Conservation (phyloP, 2,888 invertebrate genomes). For the Chirona hameri region DNA sequence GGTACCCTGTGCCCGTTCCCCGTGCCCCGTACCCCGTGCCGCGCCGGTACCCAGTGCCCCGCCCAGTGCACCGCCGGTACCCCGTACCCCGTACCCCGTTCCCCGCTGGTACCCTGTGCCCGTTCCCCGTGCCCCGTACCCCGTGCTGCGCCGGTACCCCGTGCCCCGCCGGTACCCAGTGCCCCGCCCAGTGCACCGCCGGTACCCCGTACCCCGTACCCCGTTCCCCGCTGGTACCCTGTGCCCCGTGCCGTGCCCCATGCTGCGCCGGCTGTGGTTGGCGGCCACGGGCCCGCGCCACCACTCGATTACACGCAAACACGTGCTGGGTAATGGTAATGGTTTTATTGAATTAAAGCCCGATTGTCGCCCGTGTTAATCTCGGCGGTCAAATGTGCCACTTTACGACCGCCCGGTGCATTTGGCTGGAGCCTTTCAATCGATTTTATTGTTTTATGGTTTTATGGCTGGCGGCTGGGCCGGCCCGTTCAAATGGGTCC, state of each 20-base stretch:
- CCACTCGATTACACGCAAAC: constrained; percentile 10
- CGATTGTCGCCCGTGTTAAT: constrained; percentile 30
- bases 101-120: too few relatives aligned
- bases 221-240: too few relatives aligned
- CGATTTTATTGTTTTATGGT: constrained; percentile 27
- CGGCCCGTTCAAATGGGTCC: background rate
- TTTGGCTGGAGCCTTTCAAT: constrained; percentile 27
- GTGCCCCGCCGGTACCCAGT: too few relatives aligned
- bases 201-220: too few relatives aligned
- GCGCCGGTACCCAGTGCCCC: too few relatives aligned
- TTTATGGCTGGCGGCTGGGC: constrained; percentile 8
- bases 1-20: too few relatives aligned
- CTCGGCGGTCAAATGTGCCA: constrained; percentile 24
- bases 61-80: too few relatives aligned
- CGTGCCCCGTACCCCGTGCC: too few relatives aligned
- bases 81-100: too few relatives aligned
- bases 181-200: too few relatives aligned
- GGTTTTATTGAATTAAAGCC: constrained; percentile 30
- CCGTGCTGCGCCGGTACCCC: too few relatives aligned
- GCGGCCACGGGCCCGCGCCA: background rate
- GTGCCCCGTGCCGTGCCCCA: background rate
- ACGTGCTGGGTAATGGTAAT: constrained; percentile 30
- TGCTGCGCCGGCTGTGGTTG: background rate
- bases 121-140: background rate
- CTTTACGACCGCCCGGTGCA: constrained; percentile 12